Evolutionary conservation across 2,797 vertebrate species (phyloP).

Genomic region (Lerista edwardsae): DNA sequence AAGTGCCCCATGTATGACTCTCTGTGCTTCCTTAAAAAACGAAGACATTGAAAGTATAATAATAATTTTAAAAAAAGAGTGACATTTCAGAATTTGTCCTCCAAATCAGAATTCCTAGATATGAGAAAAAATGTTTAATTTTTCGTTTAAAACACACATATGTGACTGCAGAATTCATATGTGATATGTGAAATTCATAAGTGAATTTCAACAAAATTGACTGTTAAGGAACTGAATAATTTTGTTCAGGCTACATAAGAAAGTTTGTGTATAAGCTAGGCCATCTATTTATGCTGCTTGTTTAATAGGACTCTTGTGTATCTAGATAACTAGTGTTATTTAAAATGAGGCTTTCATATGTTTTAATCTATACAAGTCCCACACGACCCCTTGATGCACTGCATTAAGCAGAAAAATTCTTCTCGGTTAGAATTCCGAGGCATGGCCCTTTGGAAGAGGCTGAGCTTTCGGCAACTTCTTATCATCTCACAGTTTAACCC

Average conservation of each 20-base stretch:
- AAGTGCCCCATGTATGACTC: no score
- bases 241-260: neutral
- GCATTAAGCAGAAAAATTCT: neutral
- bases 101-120: no score
- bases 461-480: no score
- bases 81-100: no score
- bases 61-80: no score
- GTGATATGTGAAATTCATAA: no score
- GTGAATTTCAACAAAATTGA: neutral
- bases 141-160: no score
- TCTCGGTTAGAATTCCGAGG: neutral
- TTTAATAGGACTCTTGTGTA: constrained; percentile 28
- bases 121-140: no score
- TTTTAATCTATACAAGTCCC: constrained; percentile 28
- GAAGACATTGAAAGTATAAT: no score
- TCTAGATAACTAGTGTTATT: constrained; percentile 12
- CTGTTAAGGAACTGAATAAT: neutral
- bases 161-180: no score
- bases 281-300: neutral
- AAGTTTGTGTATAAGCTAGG: constrained; percentile 3
- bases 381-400: neutral
- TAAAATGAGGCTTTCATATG: constrained; percentile 35
- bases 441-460: constrained; percentile 4
- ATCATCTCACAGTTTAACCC: no score
- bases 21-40: no score